A percentile compares a stretch with the other conserved stretches of the same genome.
Evolutionary conservation across 1,140 invertebrate species (phyloP).

Genomic region (Saccostrea glomerata): DNA sequence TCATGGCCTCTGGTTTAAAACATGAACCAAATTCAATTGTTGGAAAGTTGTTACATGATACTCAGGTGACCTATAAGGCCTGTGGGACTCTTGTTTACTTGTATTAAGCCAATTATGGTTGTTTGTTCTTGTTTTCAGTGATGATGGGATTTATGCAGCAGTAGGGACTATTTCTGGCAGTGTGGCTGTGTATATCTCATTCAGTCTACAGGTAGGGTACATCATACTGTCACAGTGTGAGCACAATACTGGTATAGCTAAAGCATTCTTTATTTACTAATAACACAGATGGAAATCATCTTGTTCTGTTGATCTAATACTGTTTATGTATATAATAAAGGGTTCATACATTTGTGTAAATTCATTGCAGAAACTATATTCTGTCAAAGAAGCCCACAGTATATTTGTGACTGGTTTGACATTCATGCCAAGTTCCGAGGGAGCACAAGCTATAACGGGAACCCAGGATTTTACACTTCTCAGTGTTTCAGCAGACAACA

Average conservation of each 20-base stretch:
- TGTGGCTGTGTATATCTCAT: slow-evolving; percentile 93
- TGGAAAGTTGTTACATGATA: no score
- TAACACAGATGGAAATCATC: no score
- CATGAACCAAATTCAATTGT: no score
- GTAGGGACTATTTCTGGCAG: slow-evolving; percentile 95
- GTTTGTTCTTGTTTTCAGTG: slow-evolving; percentile 80
- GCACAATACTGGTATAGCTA: no score
- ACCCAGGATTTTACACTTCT: slow-evolving; percentile 90
- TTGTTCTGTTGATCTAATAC: no score
- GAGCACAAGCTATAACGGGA: slow-evolving; percentile 84
- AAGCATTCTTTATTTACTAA: no score
- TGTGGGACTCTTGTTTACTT: no score
- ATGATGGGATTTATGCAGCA: slow-evolving; percentile 94
- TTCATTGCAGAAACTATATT: slow-evolving; percentile 86
- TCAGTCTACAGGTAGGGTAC: slow-evolving; percentile 89
- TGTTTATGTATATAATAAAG: no score
- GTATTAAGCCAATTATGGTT: no score
- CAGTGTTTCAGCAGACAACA: slow-evolving; percentile 96
- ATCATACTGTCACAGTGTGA: neutral
- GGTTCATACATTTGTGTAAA: neutral
- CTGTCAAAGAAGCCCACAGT: slow-evolving; percentile 90
- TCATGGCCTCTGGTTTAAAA: no score
- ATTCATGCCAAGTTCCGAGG: slow-evolving; percentile 85
- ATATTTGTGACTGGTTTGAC: slow-evolving; percentile 97
- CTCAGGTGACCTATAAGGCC: no score